phyloP scores from a whole-genome alignment of 2,113 vertebrate genomes.

The Sander lucioperca region DNA sequence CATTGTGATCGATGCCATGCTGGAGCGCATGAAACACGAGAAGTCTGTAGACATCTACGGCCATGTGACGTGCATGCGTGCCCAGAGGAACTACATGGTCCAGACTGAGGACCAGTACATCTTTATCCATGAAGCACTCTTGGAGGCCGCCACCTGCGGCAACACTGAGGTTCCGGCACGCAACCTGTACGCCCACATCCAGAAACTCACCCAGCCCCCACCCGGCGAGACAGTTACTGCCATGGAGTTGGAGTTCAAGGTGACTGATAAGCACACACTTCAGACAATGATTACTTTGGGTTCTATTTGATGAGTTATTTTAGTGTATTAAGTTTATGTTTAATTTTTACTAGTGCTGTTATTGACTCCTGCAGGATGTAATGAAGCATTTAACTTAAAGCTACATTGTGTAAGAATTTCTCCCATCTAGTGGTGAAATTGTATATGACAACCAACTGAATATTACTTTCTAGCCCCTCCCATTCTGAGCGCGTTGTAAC shows the following conservation, averaged over 20 bases:
- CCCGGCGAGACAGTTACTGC: slow-evolving; percentile 92
- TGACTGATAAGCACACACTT: slow-evolving; percentile 60
- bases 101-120: slow-evolving; percentile 98
- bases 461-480: too few species aligned
- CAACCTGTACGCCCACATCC: slow-evolving; percentile 95
- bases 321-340: background rate
- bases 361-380: background rate
- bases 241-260: slow-evolving; percentile 99
- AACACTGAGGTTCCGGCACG: slow-evolving; percentile 94
- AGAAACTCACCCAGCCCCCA: slow-evolving; percentile 96
- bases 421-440: too few species aligned
- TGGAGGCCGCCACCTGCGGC: slow-evolving; percentile 92
- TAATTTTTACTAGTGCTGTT: background rate
- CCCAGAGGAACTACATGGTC: slow-evolving; percentile 98
- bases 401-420: too few species aligned
- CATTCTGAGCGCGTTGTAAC: too few species aligned
- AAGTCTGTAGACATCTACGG: slow-evolving; percentile 97
- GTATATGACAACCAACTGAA: too few species aligned
- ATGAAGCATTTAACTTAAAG: slow-evolving; percentile 7
- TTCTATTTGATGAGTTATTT: slow-evolving; percentile 3
- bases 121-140: slow-evolving; percentile 96
- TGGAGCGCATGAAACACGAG: slow-evolving; percentile 96
- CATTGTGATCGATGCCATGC: slow-evolving; percentile 95
- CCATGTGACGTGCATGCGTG: slow-evolving; percentile 96
- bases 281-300: background rate